Evolutionary conservation across 2,113 vertebrate species (phyloP), one percentile per base, ranked within the genome.

Genomic region (Eretmochelys imbricata): DNA sequence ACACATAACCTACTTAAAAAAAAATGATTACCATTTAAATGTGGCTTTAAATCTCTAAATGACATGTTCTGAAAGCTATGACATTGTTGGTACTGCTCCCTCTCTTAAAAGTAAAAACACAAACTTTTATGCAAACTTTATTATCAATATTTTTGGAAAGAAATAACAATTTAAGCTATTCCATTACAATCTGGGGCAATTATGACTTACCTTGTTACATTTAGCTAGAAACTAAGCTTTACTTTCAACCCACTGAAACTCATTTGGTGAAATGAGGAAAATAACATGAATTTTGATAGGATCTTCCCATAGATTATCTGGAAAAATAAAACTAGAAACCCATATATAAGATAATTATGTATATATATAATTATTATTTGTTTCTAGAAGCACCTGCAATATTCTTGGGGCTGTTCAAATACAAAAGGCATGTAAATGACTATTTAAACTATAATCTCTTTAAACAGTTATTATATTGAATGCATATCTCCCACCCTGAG

Each of bases 21-120:
- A 69, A 69, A 96, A 94, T 65, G 24, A 84, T 92, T 96, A 88
- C 46, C 79, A 92, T 82, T 92, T 91, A 94, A 97, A 91, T 53
- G 38, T 86, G 53, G 53, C 86, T 91, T 94, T 65, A 90, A 88
- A 91, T 75, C 46, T 89, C 89, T 72, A 82, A 92, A 38, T 80
- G 42, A 62, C 79, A 48, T 54, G 84, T 91, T 84, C 49, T 80
- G 72, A 69, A 90, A 92, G 91, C 84, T 62, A 14, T 25, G 69
- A 69, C 65, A 69, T 69, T 69, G 35, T 38, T 69, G 35, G 8
- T 69, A 69, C 65, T 69, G 35, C 17, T 69, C 31, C 62, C 29
- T 35, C 3, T 2, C 6, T 51, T 85, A 95, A 69, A 85, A 79
- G 49, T 20, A 76, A n/a, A 90, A 89, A 72, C 54, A 27, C 50